phyloP scores from a whole-genome alignment of 2,797 vertebrate species.

The Coracias cyanogaster region DNA sequence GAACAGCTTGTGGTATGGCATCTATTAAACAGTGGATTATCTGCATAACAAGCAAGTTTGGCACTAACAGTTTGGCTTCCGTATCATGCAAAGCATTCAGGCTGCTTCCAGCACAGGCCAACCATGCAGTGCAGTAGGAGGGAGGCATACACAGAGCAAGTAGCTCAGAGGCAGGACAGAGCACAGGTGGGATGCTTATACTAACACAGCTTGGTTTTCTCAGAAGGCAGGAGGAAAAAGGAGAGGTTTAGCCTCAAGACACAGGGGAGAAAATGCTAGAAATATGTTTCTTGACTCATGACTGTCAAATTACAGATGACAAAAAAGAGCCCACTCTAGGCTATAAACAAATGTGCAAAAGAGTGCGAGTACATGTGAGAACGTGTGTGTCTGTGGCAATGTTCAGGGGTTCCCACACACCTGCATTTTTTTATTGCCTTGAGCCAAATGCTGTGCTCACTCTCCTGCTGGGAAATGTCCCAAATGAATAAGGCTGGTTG shows the following conservation, averaged over 20 bases:
- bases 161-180: background rate
- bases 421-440: background rate
- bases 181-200: background rate
- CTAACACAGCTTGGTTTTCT: background rate
- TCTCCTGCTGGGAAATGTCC: background rate
- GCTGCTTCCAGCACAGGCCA: background rate
- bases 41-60: slow-evolving; percentile 28
- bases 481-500: background rate
- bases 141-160: background rate
- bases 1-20: background rate
- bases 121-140: background rate
- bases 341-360: background rate
- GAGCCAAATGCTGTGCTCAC: background rate
- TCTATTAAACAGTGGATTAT: slow-evolving; percentile 17
- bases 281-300: background rate
- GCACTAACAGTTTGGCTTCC: background rate
- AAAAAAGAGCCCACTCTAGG: background rate
- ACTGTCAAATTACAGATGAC: background rate
- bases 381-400: background rate
- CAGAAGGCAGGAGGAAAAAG: background rate
- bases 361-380: background rate
- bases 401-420: background rate
- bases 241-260: background rate
- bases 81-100: background rate
- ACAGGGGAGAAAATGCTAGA: background rate